Base-by-base conservation (phyloP, 1,140 invertebrate genomes). In the Drosophila kanapiae region DNA sequence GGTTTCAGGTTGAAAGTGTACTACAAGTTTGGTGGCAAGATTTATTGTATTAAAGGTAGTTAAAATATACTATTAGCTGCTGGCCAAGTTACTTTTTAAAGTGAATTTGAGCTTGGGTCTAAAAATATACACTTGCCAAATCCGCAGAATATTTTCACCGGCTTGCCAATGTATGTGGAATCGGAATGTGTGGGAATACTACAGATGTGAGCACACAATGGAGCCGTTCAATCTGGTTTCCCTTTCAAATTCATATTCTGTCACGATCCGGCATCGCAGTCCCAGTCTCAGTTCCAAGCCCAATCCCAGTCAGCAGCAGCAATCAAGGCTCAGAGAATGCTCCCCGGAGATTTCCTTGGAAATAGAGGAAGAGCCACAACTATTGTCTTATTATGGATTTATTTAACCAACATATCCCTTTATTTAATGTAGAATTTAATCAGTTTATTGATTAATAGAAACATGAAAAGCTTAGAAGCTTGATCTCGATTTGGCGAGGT, bases 191-290 rank as follows among this genome's bases (percentile, higher is more conserved):
- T 40, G 67, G 45, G 33, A 77, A 58, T 76, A 23, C 23, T 23
- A 23, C 23, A 23, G 1, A 42, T 56, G 35, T 48, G 16, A 29
- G 35, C 61, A 43, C 61, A 47, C 62, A 57, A 57, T 63, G 38
- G 14, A 33, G 64, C 59, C 45, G 38, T 1, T 33, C 69, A 71
- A 71, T 78, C 82, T 85, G 67, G 82, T 85, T 81, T 84, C 82
- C 81, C 82, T 85, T 84, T 85, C 82, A 58, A 85, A 85, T 77
- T 80, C 82, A 85, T 82, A 80, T 84, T 84, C 82, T 42, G 82
- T 84, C 82, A 84, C 82, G 82, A 84, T 84, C 49, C 40, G 35
- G 38, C 43, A 57, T 65, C 27, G 43, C 13, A 74, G 69, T 48
- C 10, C 10, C 48, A 51, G 31, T 53, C 65, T 47, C 59, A 37